Evolutionary conservation across 2,113 vertebrate species (phyloP).

Genomic region (Anoura caudifer): DNA sequence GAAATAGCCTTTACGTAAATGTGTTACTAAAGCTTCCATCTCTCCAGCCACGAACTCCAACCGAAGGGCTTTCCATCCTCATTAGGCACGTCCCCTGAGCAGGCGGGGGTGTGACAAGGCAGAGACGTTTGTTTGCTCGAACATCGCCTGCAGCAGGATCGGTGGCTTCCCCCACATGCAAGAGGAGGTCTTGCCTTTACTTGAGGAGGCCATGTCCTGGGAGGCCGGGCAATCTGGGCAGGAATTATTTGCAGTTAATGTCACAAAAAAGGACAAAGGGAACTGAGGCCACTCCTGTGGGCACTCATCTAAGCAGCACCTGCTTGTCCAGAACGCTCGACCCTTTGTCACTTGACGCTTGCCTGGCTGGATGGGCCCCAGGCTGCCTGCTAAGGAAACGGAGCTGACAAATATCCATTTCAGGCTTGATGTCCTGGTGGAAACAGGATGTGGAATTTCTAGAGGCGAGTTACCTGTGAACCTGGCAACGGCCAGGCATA

Average conservation of each 20-base stretch:
- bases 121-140: not conserved
- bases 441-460: not conserved
- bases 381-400: not conserved
- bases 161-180: not conserved
- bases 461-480: not conserved
- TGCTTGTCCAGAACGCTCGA: accelerated
- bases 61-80: not conserved
- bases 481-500: not conserved
- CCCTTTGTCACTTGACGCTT: conserved; percentile 7
- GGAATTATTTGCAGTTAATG: conserved; percentile 15
- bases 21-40: not conserved
- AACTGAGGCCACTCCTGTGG: not conserved
- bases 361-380: not conserved
- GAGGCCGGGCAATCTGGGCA: not conserved
- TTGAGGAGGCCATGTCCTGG: not conserved
- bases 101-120: not conserved
- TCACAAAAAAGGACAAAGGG: not conserved
- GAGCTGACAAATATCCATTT: not conserved
- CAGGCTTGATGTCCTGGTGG: not conserved
- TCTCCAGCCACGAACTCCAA: not conserved
- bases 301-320: not conserved
- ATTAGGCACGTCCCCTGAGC: not conserved
- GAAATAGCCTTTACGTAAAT: not conserved
- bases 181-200: not conserved
- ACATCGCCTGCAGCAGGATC: not conserved